Percentiles rank a stretch among this genome's conserved stretches.
Evolutionary conservation across 2,888 invertebrate species (phyloP).

Genomic region (Xestia xanthographa): DNA sequence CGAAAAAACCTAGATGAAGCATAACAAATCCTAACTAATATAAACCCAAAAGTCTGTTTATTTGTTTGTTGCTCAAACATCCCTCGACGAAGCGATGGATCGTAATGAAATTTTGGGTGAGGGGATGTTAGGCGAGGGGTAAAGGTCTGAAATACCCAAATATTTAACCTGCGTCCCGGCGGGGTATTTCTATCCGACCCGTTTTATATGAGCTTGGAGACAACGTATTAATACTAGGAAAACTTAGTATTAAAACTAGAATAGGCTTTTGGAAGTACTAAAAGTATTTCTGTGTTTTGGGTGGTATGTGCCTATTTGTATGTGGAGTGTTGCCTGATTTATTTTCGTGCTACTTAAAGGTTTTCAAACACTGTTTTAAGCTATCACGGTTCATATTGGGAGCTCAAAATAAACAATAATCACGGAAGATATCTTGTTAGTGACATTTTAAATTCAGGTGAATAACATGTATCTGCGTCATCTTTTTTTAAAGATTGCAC

Average conservation of each 20-base stretch:
- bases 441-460: too few relatives aligned
- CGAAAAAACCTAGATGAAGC: constrained; percentile 26
- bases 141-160: constrained; percentile 47
- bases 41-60: constrained; percentile 59
- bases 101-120: constrained; percentile 61
- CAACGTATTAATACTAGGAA: constrained; percentile 30
- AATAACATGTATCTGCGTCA: too few relatives aligned
- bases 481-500: too few relatives aligned
- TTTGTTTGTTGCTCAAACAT: constrained; percentile 64
- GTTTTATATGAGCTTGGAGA: constrained; percentile 40
- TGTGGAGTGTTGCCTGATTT: not conserved
- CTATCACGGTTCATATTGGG: too few relatives aligned
- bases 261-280: not conserved
- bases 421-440: too few relatives aligned
- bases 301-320: not conserved
- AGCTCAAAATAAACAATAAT: too few relatives aligned
- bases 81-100: constrained; percentile 60
- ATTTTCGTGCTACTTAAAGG: too few relatives aligned
- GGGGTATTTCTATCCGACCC: constrained; percentile 46
- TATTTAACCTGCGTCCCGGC: constrained; percentile 57
- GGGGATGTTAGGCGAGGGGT: constrained; percentile 36
- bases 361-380: too few relatives aligned
- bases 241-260: constrained; percentile 21
- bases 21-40: constrained; percentile 57
- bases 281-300: not conserved